Percentiles rank a stretch among this genome's conserved stretches.
phyloP scores from a whole-genome alignment of 2,797 vertebrate genomes.

The Sciurus carolinensis region DNA sequence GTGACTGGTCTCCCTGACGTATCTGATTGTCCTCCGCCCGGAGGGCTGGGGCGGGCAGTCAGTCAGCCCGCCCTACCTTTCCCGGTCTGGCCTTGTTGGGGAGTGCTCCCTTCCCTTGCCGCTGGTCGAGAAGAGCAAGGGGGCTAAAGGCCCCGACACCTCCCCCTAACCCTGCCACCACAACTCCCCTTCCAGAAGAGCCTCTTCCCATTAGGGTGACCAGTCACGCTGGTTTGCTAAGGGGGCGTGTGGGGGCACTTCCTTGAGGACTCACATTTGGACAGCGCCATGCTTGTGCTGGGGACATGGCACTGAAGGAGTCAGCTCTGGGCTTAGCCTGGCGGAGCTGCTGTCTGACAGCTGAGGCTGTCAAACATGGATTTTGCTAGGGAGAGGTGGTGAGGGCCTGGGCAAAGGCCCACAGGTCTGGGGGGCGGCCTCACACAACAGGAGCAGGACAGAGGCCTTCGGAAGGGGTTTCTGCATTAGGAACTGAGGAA shows the following conservation, averaged over 20 bases:
- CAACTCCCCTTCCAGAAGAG: neutral
- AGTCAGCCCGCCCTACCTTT: too few relatives aligned
- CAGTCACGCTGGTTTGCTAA: neutral
- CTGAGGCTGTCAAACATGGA: neutral
- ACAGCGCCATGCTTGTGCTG: neutral
- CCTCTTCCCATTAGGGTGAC: neutral
- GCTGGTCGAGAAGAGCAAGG: too few relatives aligned
- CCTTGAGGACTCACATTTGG: neutral
- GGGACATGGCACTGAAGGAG: neutral
- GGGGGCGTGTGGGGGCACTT: neutral
- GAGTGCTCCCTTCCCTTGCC: too few relatives aligned
- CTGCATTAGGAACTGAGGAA: constrained; percentile 16
- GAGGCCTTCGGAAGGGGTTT: neutral
- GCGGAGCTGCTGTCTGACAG: neutral
- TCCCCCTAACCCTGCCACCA: too few relatives aligned
- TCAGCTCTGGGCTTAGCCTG: neutral
- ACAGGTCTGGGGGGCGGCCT: neutral
- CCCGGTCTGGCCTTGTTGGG: too few relatives aligned
- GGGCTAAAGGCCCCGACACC: too few relatives aligned
- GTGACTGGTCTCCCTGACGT: too few relatives aligned
- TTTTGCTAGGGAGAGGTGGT: neutral
- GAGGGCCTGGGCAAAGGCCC: neutral
- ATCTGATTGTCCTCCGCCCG: too few relatives aligned
- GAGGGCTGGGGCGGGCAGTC: too few relatives aligned
- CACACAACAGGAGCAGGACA: neutral